Evolutionary conservation across 2,797 vertebrate species (phyloP).

Genomic region (Clarias laeviceps): DNA sequence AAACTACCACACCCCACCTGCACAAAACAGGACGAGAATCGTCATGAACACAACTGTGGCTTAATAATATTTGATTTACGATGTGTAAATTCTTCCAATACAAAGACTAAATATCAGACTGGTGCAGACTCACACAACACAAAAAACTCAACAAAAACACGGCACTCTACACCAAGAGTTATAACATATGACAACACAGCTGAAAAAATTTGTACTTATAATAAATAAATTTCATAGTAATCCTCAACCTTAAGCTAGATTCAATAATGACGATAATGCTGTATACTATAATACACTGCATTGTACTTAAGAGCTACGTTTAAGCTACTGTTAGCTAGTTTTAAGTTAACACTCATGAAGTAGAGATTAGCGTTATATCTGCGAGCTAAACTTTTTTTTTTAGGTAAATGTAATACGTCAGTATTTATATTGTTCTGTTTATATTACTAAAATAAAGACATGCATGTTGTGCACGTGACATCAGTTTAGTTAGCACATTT

Average conservation of each 20-base stretch:
- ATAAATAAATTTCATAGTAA: too few relatives aligned
- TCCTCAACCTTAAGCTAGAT: not conserved
- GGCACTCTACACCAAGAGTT: not conserved
- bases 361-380: not conserved
- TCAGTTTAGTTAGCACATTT: not conserved
- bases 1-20: not conserved
- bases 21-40: not conserved
- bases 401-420: not conserved
- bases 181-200: not conserved
- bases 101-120: not conserved
- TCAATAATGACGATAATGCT: not conserved
- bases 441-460: not conserved
- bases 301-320: not conserved
- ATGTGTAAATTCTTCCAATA: not conserved
- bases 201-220: not conserved
- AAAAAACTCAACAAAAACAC: not conserved
- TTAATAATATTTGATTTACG: not conserved
- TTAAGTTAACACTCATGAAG: not conserved
- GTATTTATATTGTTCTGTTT: not conserved
- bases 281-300: not conserved
- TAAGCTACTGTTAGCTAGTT: not conserved
- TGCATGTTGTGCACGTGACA: not conserved
- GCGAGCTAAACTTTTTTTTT: not conserved
- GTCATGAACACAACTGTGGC: not conserved
- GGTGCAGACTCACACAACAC: not conserved